Conservation (phyloP, 2,888 invertebrate species). For the Heliconius charithonia region DNA sequence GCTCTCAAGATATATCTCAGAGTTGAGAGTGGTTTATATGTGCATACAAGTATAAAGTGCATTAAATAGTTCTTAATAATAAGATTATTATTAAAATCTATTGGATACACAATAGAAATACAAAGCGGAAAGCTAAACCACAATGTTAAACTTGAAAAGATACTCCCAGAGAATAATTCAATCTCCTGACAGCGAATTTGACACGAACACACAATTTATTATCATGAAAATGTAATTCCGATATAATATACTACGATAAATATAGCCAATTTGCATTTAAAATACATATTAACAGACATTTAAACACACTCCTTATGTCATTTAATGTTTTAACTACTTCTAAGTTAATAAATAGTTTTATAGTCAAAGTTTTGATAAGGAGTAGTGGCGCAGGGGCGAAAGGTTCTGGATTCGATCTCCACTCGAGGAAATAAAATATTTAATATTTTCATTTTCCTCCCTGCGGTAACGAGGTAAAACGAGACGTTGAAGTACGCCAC, state of each 20-base stretch:
- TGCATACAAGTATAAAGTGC: no score
- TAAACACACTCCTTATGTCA: background rate
- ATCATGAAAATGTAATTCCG: constrained; percentile 22
- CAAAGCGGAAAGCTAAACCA: background rate
- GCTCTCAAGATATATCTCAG: no score
- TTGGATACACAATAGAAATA: background rate
- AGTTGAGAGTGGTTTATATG: no score
- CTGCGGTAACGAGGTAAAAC: background rate
- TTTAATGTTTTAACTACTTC: constrained; percentile 1
- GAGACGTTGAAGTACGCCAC: background rate
- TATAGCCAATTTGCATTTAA: constrained; percentile 5
- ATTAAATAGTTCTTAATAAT: background rate
- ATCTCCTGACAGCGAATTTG: constrained; percentile 17
- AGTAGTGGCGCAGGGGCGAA: background rate
- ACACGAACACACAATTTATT: constrained; percentile 23
- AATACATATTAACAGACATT: background rate
- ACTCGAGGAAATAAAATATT: background rate
- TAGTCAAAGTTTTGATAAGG: background rate
- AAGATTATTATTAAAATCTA: background rate
- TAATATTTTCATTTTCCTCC: background rate
- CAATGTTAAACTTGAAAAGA: constrained; percentile 15
- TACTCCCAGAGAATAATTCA: constrained; percentile 16
- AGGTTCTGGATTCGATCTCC: background rate
- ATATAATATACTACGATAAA: constrained; percentile 5
- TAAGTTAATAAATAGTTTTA: background rate